phyloP scores from a whole-genome alignment of 2,797 vertebrate genomes.

The Rhinoraja longicauda region DNA sequence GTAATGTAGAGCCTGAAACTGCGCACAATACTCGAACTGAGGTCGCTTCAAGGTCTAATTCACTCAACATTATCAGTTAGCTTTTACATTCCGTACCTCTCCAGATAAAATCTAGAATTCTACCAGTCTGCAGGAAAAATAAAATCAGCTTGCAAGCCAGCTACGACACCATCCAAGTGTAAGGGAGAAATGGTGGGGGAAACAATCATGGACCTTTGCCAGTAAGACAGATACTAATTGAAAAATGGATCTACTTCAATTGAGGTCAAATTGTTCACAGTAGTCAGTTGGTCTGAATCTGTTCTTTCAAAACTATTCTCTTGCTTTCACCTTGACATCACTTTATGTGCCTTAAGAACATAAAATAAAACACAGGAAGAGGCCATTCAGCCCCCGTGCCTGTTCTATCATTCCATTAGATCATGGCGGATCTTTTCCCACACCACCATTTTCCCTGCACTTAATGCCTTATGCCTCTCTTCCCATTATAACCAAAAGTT shows the following conservation, averaged over 20 bases:
- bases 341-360: not conserved
- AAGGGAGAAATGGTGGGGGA: not conserved
- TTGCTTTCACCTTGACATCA: not conserved
- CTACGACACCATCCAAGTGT: not conserved
- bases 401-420: too few relatives aligned
- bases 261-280: not conserved
- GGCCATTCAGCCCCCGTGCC: too few relatives aligned
- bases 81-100: conserved; percentile 11
- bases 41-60: not conserved
- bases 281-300: not conserved
- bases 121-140: not conserved
- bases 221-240: not conserved
- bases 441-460: too few relatives aligned
- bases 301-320: not conserved
- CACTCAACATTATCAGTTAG: not conserved
- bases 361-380: not conserved
- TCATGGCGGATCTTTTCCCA: too few relatives aligned
- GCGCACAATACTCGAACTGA: not conserved
- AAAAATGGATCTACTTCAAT: not conserved
- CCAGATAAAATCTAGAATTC: not conserved
- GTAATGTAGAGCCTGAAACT: not conserved
- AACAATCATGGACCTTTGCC: not conserved
- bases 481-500: too few relatives aligned
- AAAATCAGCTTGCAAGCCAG: not conserved
- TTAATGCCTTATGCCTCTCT: too few relatives aligned